phyloP scores from a whole-genome alignment of 2,888 invertebrate genomes.

The Ochropleura plecta region DNA sequence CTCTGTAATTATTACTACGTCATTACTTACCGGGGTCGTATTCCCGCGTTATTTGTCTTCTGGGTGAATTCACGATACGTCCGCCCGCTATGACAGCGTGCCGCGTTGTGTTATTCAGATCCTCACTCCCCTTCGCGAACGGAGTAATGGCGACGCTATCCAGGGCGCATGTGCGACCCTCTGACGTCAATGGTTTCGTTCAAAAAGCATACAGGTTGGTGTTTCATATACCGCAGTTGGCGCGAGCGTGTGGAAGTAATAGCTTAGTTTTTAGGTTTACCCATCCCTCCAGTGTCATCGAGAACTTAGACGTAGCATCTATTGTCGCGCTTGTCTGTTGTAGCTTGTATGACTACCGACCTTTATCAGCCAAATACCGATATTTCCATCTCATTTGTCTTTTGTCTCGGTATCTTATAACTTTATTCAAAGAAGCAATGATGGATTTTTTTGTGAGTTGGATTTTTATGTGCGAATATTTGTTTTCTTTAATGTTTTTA shows the following conservation, averaged over 20 bases:
- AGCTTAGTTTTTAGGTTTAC: constrained; percentile 46
- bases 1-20: constrained; percentile 66
- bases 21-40: constrained; percentile 79
- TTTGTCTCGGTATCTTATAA: background rate
- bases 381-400: background rate
- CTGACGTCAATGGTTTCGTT: constrained; percentile 90
- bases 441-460: background rate
- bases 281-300: constrained; percentile 11
- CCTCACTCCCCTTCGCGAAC: constrained; percentile 56
- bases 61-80: constrained; percentile 72
- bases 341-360: background rate
- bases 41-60: constrained; percentile 80
- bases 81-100: constrained; percentile 77
- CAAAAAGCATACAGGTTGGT: constrained; percentile 87
- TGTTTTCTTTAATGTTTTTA: background rate
- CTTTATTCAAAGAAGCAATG: background rate
- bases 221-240: constrained; percentile 72
- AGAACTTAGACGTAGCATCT: background rate
- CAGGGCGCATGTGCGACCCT: constrained; percentile 78
- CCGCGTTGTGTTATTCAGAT: constrained; percentile 78
- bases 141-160: constrained; percentile 68
- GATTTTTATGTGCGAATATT: background rate
- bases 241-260: constrained; percentile 63
- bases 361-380: background rate
- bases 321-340: no score